Conservation (phyloP, 2,113 vertebrate species). For the Grallaria varia region DNA sequence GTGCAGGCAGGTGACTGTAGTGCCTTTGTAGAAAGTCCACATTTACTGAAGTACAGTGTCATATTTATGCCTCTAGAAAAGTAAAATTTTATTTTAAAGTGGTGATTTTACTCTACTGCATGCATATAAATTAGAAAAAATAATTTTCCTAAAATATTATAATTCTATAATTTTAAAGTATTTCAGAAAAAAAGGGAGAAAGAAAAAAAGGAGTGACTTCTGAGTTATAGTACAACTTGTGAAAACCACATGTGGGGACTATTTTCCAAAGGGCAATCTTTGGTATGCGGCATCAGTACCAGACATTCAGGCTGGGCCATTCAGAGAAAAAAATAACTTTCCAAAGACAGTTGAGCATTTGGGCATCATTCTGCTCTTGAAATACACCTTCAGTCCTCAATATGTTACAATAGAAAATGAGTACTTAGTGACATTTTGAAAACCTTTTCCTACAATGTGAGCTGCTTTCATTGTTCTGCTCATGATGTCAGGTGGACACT, state of each 20-base stretch:
- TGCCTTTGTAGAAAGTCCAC: not conserved
- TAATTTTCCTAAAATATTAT: not conserved
- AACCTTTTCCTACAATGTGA: not conserved
- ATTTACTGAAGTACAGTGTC: not conserved
- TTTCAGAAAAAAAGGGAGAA: accelerated
- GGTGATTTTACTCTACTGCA: not conserved
- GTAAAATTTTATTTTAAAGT: not conserved
- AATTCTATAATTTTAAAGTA: not conserved
- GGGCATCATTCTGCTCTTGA: not conserved
- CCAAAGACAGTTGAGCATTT: not conserved
- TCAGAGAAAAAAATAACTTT: not conserved
- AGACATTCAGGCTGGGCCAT: not conserved
- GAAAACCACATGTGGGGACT: not conserved
- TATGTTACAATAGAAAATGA: not conserved
- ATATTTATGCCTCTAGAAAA: not conserved
- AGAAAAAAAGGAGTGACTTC: not conserved
- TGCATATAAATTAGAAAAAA: not conserved
- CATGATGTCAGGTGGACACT: not conserved
- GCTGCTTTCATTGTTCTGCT: not conserved
- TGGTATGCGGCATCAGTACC: not conserved
- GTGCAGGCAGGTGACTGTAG: not conserved
- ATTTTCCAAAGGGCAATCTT: not conserved
- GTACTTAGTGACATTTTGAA: not conserved
- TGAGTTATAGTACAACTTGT: not conserved
- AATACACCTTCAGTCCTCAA: not conserved